Conservation (phyloP, 2,797 vertebrate genomes). For the Lacerta bilineata region DNA sequence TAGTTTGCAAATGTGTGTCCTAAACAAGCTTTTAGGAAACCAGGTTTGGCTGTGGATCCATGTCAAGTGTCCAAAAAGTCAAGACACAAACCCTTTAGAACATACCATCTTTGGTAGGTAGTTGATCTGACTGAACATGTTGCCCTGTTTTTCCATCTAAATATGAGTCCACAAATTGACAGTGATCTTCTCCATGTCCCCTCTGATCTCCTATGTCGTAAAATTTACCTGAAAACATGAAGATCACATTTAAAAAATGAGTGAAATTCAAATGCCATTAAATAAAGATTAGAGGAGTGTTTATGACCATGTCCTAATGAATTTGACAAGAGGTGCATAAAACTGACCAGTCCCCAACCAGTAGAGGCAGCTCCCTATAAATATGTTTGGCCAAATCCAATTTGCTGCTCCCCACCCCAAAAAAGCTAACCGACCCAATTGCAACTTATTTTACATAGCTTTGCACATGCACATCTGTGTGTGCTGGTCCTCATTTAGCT, state of each 20-base stretch:
- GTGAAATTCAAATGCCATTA: slow-evolving; percentile 20
- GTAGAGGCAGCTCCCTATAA: fast-evolving
- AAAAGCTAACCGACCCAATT: not conserved
- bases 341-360: not conserved
- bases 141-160: slow-evolving; percentile 94
- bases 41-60: not conserved
- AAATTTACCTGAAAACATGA: slow-evolving; percentile 88
- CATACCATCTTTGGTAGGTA: slow-evolving; percentile 88
- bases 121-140: slow-evolving; percentile 85
- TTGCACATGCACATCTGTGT: not conserved
- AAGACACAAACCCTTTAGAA: not conserved
- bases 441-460: not conserved
- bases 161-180: slow-evolving; percentile 98
- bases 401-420: not conserved
- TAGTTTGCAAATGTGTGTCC: not conserved
- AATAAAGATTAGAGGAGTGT: not conserved
- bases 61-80: not conserved
- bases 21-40: not conserved
- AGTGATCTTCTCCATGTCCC: slow-evolving; percentile 96
- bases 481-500: not conserved
- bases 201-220: slow-evolving; percentile 97
- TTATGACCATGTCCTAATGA: not conserved
- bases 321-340: slow-evolving; percentile 12
- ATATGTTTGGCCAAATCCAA: not conserved
- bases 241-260: slow-evolving; percentile 32